Evolutionary conservation across 2,888 invertebrate species (phyloP), one percentile per base, ranked within the genome.

Genomic region (Aleiodes testaceus): DNA sequence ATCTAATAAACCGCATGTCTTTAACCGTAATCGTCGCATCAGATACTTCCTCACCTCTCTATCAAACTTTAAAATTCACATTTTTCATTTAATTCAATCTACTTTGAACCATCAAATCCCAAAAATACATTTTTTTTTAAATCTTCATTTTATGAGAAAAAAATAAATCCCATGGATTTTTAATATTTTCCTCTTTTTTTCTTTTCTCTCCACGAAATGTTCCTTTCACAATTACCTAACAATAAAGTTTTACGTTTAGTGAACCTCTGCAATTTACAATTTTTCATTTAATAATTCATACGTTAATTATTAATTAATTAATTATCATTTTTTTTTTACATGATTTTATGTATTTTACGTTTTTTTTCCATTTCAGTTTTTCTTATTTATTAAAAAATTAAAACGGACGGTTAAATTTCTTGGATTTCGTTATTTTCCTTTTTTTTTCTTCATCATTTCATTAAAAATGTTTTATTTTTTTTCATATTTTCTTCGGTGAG

Each of bases 391-490:
- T 76, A 76, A 76, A 76, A 76, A 76, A 76, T 76, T 74, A 76
- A 76, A 76, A 76, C 75, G 75, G 75, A 76, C 75, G 75, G 75
- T 76, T 76, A 76, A 76, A 45, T 63, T 63, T 45, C 44, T 45
- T 75, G 67, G 69, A 59, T 61, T 69, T 65, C 50, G 70, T 72
- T 71, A 42, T 68, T 66, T 72, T 67, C 72, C 73, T 73, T 20
- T 67, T 73, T 78, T 77, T 79, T 77, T 26, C 5, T 26, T 26
- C 26, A 26, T 26, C 75, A 73, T 80, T 82, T 84, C 79, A 81
- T 84, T 84, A 84, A 81, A 85, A 86, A 85, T 85, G 85, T 85
- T 87, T 82, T 79, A 81, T 81, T 80, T 18, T 44, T 77, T 78
- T 79, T 79, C 26, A 26, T 26, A 26, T 76, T 76, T 79, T 83